Evolutionary conservation across 1,140 invertebrate genomes (phyloP), one percentile per base, ranked within the genome.

Genomic region (Drosophila neocordata): DNA sequence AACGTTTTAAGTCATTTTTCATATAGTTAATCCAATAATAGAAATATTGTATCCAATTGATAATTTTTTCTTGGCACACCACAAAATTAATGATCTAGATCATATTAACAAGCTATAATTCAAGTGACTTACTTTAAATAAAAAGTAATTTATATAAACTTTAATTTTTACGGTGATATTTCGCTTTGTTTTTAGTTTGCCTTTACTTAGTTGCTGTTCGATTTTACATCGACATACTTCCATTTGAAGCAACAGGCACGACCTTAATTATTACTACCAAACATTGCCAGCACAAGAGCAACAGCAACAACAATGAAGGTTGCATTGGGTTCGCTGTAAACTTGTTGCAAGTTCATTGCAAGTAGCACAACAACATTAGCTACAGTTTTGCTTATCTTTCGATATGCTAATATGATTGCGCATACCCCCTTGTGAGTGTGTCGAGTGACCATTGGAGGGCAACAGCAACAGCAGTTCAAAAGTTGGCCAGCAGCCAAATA

Each of bases 401-500:
- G 35, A 73, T 61, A 82, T 78, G 72, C 65, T 52, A 85, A 85
- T 64, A 63, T 35, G 34, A 81, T 88, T 79, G 83, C 75, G 82
- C 79, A 88, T 88, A 87, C 82, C 83, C 79, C 69, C 72, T 53
- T 88, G 27, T 48, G 9, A 20, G 41, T 31, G 4, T 31, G 4
- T 20, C 41, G 41, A 48, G 41, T 38, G 27, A 18, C 18, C 62
- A 70, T 15, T 20, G 55, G 60, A 53, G 31, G 34, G 63, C 37
- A 31, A 6, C 1, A 31, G 27, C 27, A 31, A 6, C 27, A 31
- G 6, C 27, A 31, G 27, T 31, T 3, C 53, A 76, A 58, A 55
- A 70, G 51, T 88, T 87, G 82, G 83, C 83, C 65, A 51, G n/a
- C 35, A 53, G 83, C 83, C 83, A 87, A 83, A 78, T 53, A 41